These are phyloP conservation scores for Nannospalax galili DNA, from an alignment of 2,113 vertebrate species.

Conservation along the genomic window DNA sequence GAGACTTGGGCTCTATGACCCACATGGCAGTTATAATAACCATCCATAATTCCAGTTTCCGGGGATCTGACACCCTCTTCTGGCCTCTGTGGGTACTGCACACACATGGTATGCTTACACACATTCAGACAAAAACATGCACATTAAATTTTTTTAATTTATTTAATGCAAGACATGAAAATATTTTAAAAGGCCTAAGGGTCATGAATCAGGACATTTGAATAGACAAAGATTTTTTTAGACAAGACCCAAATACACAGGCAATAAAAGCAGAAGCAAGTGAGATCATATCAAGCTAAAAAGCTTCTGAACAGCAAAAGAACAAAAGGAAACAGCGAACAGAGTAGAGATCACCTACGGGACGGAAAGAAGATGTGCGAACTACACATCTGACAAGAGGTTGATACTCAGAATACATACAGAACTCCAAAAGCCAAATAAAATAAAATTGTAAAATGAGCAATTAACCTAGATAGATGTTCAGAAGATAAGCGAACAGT, in stretches of 20 bases:
- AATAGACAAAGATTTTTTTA: neutral
- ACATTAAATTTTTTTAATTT: too few species aligned
- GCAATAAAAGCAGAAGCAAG: neutral
- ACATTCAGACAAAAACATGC: too few species aligned
- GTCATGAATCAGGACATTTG: neutral
- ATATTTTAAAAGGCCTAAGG: neutral
- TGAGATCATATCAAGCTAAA: neutral
- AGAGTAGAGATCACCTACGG: neutral
- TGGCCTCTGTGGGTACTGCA: too few species aligned
- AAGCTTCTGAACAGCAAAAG: neutral
- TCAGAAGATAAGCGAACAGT: neutral
- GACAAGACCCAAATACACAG: neutral
- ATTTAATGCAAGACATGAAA: neutral
- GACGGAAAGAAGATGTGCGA: neutral
- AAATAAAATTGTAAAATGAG: neutral
- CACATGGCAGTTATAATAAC: too few species aligned
- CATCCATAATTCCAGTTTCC: too few species aligned
- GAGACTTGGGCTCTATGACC: too few species aligned
- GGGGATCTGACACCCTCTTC: too few species aligned
- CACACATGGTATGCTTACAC: too few species aligned
- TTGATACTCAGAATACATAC: neutral
- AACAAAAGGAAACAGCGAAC: neutral
- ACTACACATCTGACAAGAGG: neutral
- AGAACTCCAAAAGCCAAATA: neutral
- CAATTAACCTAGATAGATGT: neutral